These are phyloP conservation scores for Laticauda laticaudata DNA, from an alignment of 2,113 vertebrate genomes.

Conservation along the genomic window DNA sequence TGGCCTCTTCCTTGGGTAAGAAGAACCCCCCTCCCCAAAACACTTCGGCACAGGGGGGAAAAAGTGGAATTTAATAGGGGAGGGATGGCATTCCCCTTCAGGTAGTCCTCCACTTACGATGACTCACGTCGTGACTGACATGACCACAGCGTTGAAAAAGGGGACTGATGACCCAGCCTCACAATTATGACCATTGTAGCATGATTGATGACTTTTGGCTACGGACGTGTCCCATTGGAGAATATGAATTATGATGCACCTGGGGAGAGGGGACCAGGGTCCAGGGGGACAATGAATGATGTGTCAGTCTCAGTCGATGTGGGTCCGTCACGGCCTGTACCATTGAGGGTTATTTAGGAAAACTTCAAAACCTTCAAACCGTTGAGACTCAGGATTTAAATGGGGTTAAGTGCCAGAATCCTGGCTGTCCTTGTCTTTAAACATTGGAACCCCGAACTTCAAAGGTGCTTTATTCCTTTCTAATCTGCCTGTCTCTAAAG, in stretches of 20 bases:
- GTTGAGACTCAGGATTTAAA: no score
- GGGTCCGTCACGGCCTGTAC: no score
- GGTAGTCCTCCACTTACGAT: neutral
- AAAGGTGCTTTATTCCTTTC: neutral
- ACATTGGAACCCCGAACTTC: neutral
- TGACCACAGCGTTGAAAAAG: neutral
- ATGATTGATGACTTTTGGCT: neutral
- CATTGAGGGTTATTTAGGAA: no score
- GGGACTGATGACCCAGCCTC: neutral
- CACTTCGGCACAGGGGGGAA: accelerated
- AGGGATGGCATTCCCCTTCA: neutral
- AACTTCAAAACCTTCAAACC: no score
- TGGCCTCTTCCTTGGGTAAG: neutral
- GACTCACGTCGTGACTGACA: neutral
- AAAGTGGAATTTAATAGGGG: neutral
- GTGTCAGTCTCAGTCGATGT: no score
- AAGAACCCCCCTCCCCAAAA: neutral
- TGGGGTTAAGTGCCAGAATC: no score
- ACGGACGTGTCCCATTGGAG: no score
- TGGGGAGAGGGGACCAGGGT: no score
- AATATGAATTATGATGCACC: no score
- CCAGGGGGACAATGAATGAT: no score
- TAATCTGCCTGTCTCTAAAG: neutral
- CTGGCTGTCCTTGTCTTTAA: neutral
- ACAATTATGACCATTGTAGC: neutral